Evolutionary conservation across 2,888 invertebrate genomes (phyloP), one percentile per base, ranked within the genome.

Genomic region (Netelia inedita): DNA sequence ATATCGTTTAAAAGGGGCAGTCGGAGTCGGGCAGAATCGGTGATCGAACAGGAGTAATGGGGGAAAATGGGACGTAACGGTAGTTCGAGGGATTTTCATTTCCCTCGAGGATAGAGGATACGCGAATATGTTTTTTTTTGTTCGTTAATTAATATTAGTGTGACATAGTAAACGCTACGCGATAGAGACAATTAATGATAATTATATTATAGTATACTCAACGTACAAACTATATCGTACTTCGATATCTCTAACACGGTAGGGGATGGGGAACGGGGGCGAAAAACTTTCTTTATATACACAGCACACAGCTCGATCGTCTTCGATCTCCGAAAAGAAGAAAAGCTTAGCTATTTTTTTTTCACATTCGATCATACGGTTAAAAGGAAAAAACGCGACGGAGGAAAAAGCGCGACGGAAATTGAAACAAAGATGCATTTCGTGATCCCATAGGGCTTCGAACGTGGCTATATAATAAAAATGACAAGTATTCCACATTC

Each of bases 401-500:
- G 63, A 78, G 71, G 65, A 28, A 65, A 82, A 79, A 68, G 61
- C 63, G 59, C 71, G 43, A 63, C 76, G 68, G 61, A 69, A 61
- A 46, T 73, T 72, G 23, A 79, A 63, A 69, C 14, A 23, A 68
- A 65, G 50, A 73, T 43, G 16, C 41, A 69, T 66, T 59, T 79
- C 35, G 28, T 65, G 59, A 23, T 59, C 57, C 19, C 35, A 46
- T 61, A 76, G 41, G 63, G 69, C 46, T 59, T 61, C 59, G 84
- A 68, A 80, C 76, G 76, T 86, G 82, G 80, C 76, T 72, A 85
- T 87, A 82, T 87, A 89, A 89, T 88, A 86, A 88, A 88, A 89
- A 90, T 91, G 91, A 91, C 91, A 91, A 91, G 90, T 90, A 91
- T 91, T 89, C 89, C 91, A 91, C 91, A 91, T 91, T 90, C 88